Conservation (phyloP, 1,140 invertebrate species). For the Anthonomus grandis region DNA sequence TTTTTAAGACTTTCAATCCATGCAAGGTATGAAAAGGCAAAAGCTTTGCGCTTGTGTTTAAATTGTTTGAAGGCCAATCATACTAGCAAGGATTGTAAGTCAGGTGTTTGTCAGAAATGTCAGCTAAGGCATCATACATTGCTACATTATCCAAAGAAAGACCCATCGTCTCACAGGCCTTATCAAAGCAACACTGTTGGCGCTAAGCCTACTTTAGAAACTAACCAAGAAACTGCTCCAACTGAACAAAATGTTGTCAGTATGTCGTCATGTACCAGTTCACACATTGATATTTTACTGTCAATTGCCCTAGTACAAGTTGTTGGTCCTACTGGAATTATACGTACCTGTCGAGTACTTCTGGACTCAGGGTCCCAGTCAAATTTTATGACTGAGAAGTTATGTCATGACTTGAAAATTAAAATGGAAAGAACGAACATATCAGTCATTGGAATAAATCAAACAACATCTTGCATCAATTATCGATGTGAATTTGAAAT, state of each 20-base stretch:
- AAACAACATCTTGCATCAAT: background rate
- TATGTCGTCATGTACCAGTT: too few species aligned
- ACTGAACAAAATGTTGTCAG: too few species aligned
- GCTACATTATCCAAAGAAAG: too few species aligned
- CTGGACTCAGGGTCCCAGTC: slow-evolving; percentile 11
- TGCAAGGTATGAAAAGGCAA: background rate
- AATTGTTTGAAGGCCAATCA: slow-evolving; percentile 2
- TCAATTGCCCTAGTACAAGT: background rate
- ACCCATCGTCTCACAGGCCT: too few species aligned
- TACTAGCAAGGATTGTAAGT: background rate
- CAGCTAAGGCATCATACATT: background rate
- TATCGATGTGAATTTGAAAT: background rate
- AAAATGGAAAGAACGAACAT: background rate
- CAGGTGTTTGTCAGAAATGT: background rate
- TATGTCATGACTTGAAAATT: background rate
- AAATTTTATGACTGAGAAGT: background rate
- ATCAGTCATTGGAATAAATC: background rate
- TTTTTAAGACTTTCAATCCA: background rate
- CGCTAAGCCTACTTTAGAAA: background rate
- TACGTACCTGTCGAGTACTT: too few species aligned
- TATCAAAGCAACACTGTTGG: background rate
- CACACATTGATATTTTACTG: too few species aligned
- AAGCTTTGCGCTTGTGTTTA: background rate
- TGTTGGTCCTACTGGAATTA: background rate
- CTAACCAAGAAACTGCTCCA: too few species aligned